A percentile compares a stretch with the other conserved stretches of the same genome.
These are phyloP conservation scores for Pogonomyrmex californicus DNA, from an alignment of 1,140 invertebrate genomes.

Conservation along the genomic window DNA sequence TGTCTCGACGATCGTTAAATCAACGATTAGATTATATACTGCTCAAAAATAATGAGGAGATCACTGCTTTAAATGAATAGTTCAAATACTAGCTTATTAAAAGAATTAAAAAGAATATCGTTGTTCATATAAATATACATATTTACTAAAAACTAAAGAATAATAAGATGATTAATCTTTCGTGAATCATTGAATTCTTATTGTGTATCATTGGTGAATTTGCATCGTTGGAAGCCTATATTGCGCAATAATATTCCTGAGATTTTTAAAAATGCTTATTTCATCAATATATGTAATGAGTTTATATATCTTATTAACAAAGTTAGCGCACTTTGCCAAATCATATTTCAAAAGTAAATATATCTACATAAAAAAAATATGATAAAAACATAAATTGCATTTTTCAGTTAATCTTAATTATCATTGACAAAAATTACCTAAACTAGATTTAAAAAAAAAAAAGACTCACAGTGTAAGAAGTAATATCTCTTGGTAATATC, in stretches of 20 bases:
- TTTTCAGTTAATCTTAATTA: background rate
- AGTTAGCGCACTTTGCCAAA: background rate
- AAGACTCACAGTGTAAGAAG: background rate
- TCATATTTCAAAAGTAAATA: slow-evolving; percentile 12
- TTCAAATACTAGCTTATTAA: background rate
- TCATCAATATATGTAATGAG: background rate
- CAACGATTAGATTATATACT: background rate
- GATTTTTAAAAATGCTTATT: slow-evolving; percentile 11
- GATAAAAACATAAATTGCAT: background rate
- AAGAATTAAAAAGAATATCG: slow-evolving; percentile 22
- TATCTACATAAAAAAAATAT: background rate
- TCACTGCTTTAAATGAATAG: background rate
- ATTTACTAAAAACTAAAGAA: background rate
- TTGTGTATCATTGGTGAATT: background rate
- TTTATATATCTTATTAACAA: slow-evolving; percentile 3
- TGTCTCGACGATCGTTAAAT: slow-evolving; percentile 37
- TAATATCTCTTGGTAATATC: background rate
- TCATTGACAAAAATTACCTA: slow-evolving; percentile 21
- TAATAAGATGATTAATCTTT: background rate
- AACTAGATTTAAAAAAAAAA: slow-evolving; percentile 15
- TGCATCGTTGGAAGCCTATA: background rate
- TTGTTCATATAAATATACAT: background rate
- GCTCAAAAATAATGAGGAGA: slow-evolving; percentile 16
- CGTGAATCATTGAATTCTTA: background rate
- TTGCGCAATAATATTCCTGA: background rate